phyloP scores from a whole-genome alignment of 2,113 vertebrate genomes.

The Pyrgilauda ruficollis region DNA sequence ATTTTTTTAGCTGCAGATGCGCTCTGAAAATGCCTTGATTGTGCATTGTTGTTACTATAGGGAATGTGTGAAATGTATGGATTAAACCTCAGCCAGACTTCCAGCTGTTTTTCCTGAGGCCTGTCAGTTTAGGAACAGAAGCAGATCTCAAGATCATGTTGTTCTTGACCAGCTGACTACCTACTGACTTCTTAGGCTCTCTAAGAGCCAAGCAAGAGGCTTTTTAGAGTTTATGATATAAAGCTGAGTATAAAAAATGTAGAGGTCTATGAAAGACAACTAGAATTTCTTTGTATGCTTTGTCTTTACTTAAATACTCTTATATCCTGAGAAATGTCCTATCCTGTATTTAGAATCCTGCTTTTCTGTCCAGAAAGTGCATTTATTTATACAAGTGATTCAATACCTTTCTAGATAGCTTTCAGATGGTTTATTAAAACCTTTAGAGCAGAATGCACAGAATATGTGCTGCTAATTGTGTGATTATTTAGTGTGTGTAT shows the following conservation, averaged over 20 bases:
- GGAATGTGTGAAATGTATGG: neutral
- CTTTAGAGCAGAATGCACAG: neutral
- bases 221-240: neutral
- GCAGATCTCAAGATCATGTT: neutral
- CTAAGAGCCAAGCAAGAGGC: neutral
- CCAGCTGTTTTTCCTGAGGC: neutral
- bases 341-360: neutral
- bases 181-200: neutral
- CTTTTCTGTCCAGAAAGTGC: neutral
- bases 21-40: neutral
- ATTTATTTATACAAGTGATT: neutral
- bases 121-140: neutral
- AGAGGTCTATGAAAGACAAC: neutral
- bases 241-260: neutral
- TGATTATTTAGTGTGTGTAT: neutral
- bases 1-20: neutral
- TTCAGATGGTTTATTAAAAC: neutral
- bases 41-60: neutral
- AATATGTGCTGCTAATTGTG: neutral
- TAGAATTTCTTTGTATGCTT: neutral
- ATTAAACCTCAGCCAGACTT: neutral
- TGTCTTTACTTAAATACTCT: neutral
- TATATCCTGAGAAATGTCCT: neutral
- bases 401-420: neutral
- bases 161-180: neutral